phyloP scores from a whole-genome alignment of 2,113 vertebrate genomes.

The Odontophorus gujanensis region DNA sequence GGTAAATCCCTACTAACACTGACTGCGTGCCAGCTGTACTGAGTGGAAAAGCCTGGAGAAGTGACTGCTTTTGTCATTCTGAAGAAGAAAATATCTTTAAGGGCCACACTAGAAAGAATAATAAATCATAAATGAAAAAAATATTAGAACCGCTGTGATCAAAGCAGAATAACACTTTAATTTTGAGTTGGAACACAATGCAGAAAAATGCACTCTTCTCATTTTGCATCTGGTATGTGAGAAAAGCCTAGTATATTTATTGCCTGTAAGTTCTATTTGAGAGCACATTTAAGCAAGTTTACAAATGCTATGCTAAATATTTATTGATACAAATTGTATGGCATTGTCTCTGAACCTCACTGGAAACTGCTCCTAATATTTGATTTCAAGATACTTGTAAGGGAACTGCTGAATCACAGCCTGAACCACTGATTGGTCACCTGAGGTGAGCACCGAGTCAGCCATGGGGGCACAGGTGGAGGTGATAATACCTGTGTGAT shows the following conservation, averaged over 20 bases:
- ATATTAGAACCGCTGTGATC: not conserved
- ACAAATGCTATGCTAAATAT: not conserved
- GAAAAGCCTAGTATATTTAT: not conserved
- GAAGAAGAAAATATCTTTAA: constrained; percentile 10
- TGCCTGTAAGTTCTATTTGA: not conserved
- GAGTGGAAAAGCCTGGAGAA: not conserved
- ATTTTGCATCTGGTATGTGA: not conserved
- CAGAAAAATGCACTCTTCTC: not conserved
- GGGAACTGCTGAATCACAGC: no score
- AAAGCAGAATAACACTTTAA: not conserved
- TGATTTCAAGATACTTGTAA: not conserved
- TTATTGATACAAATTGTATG: constrained; percentile 11
- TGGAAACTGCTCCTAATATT: not conserved
- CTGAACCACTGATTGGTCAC: no score
- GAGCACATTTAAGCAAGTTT: not conserved
- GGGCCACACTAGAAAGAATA: not conserved
- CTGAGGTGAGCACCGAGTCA: no score
- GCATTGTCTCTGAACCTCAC: constrained; percentile 1
- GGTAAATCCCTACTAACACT: not conserved
- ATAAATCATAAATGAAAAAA: constrained; percentile 7
- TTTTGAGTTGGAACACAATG: not conserved
- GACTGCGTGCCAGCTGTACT: not conserved
- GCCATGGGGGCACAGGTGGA: no score
- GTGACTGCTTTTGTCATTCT: not conserved
- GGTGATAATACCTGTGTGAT: no score